A percentile compares a stretch with the other conserved stretches of the same genome.
These are phyloP conservation scores for Morpho helenor DNA, from an alignment of 2,888 invertebrate species.

Conservation along the genomic window DNA sequence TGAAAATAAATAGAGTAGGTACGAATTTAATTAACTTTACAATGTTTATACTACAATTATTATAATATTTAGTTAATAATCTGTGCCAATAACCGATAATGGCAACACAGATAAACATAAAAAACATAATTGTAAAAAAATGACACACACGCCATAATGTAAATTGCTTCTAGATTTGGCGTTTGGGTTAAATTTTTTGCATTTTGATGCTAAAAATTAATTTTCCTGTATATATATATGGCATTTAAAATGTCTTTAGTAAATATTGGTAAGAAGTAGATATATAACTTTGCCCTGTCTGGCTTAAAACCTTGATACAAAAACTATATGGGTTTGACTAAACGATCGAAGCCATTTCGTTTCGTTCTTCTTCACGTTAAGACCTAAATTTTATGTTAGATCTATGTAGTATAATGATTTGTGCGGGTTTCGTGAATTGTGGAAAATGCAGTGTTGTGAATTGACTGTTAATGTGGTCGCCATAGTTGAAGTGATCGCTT, in stretches of 20 bases:
- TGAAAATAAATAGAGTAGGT: too few relatives aligned
- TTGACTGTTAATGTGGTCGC: conserved; percentile 55
- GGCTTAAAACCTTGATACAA: conserved; percentile 38
- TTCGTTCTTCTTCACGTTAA: conserved; percentile 51
- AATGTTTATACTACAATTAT: too few relatives aligned
- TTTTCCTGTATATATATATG: conserved; percentile 51
- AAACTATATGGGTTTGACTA: conserved; percentile 67
- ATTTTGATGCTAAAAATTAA: conserved; percentile 59
- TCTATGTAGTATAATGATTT: neutral
- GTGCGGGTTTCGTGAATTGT: conserved; percentile 19
- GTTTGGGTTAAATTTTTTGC: conserved; percentile 66
- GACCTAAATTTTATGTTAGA: conserved; percentile 25
- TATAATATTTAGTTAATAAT: neutral
- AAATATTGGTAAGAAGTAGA: conserved; percentile 65
- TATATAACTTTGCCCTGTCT: conserved; percentile 33
- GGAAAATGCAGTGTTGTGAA: conserved; percentile 36
- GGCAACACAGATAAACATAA: conserved; percentile 51
- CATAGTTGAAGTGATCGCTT: conserved; percentile 64
- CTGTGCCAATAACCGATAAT: conserved; percentile 23
- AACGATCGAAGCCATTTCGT: conserved; percentile 74
- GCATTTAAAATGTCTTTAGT: conserved; percentile 70
- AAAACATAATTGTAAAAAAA: conserved; percentile 56
- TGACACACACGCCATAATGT: conserved; percentile 80
- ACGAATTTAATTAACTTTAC: too few relatives aligned
- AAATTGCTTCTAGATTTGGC: conserved; percentile 76